Evolutionary conservation across 2,113 vertebrate species (phyloP), one percentile per base, ranked within the genome.

Genomic region (Salminus brasiliensis): DNA sequence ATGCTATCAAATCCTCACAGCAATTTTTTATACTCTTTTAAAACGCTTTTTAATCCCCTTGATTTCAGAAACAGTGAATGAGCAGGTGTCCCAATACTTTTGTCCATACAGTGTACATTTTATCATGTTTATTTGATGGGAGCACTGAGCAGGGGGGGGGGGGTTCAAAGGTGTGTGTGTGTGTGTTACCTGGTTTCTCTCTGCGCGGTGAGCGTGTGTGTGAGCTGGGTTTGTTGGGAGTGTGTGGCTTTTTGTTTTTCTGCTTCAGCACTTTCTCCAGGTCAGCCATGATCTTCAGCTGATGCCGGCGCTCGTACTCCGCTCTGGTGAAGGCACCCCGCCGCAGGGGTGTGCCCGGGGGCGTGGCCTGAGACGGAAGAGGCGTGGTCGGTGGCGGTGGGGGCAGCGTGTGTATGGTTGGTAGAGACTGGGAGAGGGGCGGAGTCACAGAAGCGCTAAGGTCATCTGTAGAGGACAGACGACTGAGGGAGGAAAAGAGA

Each of bases 121-220:
- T n/a, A n/a, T n/a, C n/a, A n/a, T n/a, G n/a, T n/a, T n/a, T n/a
- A n/a, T n/a, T n/a, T n/a, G n/a, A n/a, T n/a, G n/a, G n/a, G n/a
- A n/a, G n/a, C n/a, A n/a, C n/a, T n/a, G n/a, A n/a, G n/a, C n/a
- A n/a, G n/a, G n/a, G n/a, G n/a, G n/a, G n/a, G n/a, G n/a, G n/a
- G n/a, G n/a, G n/a, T n/a, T n/a, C n/a, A n/a, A n/a, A n/a, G n/a
- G n/a, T n/a, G n/a, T n/a, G n/a, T n/a, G n/a, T n/a, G 53, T 25
- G 2, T 57, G 53, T 23, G 49, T 81, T 86, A 91, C 92, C 87
- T 27, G 62, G 8, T 16, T 57, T 65, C 72, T 85, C 92, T 4
- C 93, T 95, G 62, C 93, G 93, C 0, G 96, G 95, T 80, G 95
- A 96, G 74, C 94, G 88, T 15, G 94, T 92, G 94, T 86, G 75